These are phyloP conservation scores for Nebria salina DNA, from an alignment of 2,888 invertebrate genomes.

Conservation along the genomic window DNA sequence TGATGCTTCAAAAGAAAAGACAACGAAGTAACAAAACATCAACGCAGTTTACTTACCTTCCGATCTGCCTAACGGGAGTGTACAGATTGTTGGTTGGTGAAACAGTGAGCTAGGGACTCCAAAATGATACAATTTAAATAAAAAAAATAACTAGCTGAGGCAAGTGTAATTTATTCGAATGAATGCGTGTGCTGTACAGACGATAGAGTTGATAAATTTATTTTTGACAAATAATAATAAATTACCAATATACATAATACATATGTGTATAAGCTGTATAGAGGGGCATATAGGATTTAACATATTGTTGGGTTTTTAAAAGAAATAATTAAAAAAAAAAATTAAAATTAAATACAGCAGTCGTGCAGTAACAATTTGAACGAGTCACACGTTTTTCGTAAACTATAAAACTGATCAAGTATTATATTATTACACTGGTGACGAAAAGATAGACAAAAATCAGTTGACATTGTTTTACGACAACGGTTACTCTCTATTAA, in stretches of 20 bases:
- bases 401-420: conserved; percentile 4
- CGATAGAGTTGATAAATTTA: conserved; percentile 60
- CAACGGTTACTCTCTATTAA: not conserved
- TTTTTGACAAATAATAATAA: conserved; percentile 63
- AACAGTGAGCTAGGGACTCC: not conserved
- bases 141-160: conserved; percentile 29
- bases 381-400: not conserved
- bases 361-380: conserved; percentile 17
- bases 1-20: not conserved
- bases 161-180: conserved; percentile 47
- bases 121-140: not conserved
- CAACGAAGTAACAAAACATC: not conserved
- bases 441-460: not conserved
- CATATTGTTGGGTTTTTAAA: conserved; percentile 60
- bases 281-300: conserved; percentile 60
- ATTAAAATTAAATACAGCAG: conserved; percentile 37
- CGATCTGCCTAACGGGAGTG: not conserved
- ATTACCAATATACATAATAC: conserved; percentile 37
- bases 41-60: not conserved
- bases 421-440: conserved; percentile 4
- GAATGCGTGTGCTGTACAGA: conserved; percentile 58
- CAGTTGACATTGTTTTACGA: not conserved
- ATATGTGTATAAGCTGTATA: conserved; percentile 60
- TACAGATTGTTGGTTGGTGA: not conserved
- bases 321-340: conserved; percentile 19